Evolutionary conservation across 23 tunicate genomes (phyloP), one percentile per base, ranked within the genome.

Genomic region (Halocynthia roretzi): DNA sequence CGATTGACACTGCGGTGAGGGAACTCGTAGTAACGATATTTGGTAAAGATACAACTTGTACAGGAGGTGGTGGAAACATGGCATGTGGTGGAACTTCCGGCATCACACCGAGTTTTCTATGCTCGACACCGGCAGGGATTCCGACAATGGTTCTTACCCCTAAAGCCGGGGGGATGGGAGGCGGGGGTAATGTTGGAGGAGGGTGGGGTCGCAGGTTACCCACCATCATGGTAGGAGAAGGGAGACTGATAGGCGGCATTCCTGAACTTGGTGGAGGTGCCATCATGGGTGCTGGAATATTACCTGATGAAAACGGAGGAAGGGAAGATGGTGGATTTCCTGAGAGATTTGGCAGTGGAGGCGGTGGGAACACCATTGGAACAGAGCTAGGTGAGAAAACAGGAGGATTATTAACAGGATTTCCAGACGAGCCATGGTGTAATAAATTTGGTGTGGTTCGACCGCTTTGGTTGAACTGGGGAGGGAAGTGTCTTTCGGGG

Each of bases 21-120:
- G 61, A 68, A 7, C 11, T 8, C 8, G 68, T 52, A 57, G 71
- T 40, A 19, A 55, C 48, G 50, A 54, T 40, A 69, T 70, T 50
- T 0, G 81, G 80, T 50, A 74, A 22, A 71, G 44, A 21, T 22
- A n/a, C 80, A 48, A 80, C 66, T 8, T 77, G 86, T 8, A 63
- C 51, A 9, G 69, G 77, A 10, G 17, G 21, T 0, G 61, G 77
- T 54, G 77, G 77, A 49, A 72, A 72, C 54, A 18, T 50, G 0
- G 77, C 62, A 8, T 61, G 77, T 54, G 55, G 51, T 11, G 22
- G 22, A n/a, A 54, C 61, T 7, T 50, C 61, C 21, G 61, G 61
- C 44, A 31, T 31, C 44, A 1, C 44, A 31, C 44, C 44, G 44
- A 31, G 44, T 31, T 31, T 31, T 31, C 44, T 31, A 0, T 31